phyloP scores from a whole-genome alignment of 2,888 invertebrate genomes.

The Phymatocera aterrima region DNA sequence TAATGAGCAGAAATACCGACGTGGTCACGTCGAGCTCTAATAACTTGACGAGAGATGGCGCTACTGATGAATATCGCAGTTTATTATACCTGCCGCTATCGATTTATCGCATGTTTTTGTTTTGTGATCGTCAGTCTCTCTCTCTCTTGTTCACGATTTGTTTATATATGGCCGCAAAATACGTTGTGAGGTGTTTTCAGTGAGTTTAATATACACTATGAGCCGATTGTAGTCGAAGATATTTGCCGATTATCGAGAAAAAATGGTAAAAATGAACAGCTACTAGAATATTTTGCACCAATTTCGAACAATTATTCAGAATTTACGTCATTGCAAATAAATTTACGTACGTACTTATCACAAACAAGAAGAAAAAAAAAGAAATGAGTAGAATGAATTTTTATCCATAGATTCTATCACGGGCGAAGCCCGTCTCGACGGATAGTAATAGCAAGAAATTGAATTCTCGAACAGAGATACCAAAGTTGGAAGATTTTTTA shows the following conservation, averaged over 20 bases:
- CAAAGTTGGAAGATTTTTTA: constrained; percentile 93
- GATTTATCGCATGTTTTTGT: no score
- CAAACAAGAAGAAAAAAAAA: not conserved
- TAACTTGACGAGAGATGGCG: not conserved
- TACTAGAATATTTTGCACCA: not conserved
- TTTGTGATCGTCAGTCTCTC: not conserved
- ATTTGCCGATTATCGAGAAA: not conserved
- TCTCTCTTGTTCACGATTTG: not conserved
- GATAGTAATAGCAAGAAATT: constrained; percentile 71
- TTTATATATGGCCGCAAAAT: constrained; percentile 26
- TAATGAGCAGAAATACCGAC: not conserved
- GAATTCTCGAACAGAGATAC: constrained; percentile 77
- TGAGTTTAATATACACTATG: not conserved
- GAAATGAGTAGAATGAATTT: not conserved
- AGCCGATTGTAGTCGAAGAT: not conserved
- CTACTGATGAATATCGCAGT: no score
- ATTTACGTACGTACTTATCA: no score
- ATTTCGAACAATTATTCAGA: not conserved
- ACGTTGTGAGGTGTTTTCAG: not conserved
- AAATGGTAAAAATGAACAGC: constrained; percentile 9
- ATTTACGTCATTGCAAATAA: not conserved
- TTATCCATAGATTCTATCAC: constrained; percentile 83
- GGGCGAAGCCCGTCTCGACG: constrained; percentile 86
- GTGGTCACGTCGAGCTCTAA: not conserved
- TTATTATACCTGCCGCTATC: no score